These are phyloP conservation scores for Philotrypesis tridentata DNA, from an alignment of 1,140 invertebrate genomes.

Conservation along the genomic window DNA sequence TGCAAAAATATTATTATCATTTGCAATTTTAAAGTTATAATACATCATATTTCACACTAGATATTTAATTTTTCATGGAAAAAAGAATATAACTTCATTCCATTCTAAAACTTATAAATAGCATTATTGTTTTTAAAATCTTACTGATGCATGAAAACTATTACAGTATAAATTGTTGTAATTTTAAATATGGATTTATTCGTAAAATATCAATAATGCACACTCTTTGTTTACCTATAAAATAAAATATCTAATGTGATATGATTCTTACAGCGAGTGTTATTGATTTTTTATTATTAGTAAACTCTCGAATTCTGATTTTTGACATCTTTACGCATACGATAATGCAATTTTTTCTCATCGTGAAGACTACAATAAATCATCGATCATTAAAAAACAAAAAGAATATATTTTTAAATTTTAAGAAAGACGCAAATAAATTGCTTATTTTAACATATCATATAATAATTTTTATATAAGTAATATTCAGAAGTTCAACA, in stretches of 20 bases:
- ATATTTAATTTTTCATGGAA: not conserved
- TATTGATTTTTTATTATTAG: conserved; percentile 33
- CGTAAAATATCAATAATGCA: no score
- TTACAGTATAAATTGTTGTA: no score
- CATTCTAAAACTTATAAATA: not conserved
- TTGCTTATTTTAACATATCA: conserved; percentile 27
- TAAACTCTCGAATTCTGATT: not conserved
- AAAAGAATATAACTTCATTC: not conserved
- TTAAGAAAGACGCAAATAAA: conserved; percentile 10
- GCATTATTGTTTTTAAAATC: not conserved
- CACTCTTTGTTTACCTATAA: not conserved
- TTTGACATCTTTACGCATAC: no score
- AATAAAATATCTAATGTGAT: not conserved
- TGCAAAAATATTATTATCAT: not conserved
- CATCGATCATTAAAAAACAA: not conserved
- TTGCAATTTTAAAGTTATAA: not conserved
- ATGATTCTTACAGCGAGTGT: not conserved
- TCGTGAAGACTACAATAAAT: not conserved
- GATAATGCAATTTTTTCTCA: not conserved
- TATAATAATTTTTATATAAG: conserved; percentile 34
- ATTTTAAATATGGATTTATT: no score
- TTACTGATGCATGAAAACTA: not conserved
- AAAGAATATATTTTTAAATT: conserved; percentile 16
- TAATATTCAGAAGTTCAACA: conserved; percentile 21
- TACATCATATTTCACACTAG: not conserved